Base-by-base conservation (phyloP, 2,113 vertebrate species). In the Camelus dromedarius region DNA sequence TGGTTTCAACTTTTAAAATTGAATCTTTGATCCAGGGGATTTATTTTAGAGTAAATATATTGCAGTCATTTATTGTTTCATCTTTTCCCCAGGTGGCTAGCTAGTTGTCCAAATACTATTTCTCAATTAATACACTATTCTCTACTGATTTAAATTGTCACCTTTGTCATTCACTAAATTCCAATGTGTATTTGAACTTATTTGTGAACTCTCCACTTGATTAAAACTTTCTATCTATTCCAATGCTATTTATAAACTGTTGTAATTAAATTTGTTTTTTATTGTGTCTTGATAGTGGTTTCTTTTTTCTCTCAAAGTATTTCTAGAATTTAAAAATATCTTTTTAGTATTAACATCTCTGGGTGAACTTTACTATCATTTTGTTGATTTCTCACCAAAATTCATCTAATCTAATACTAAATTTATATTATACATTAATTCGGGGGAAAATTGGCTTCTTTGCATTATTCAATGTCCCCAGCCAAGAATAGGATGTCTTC, bases 121-220 rank as follows among this genome's bases (percentile, higher is more conserved):
- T 75, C n/a, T 79, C 12, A 20, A 30, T 79, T 50, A 67, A 54
- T 42, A 83, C 12, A 82, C 12, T 90, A 54, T 60, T 90, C 1
- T 87, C 20, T 77, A 46, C 2, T 28, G 14, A 81, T 75, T 94
- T 94, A 14, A 96, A 66, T 94, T 12, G 46, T 72, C 1, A 75
- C 54, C 38, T 50, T 69, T 96, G 4, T 46, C 72, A 85, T 92
- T 95, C 5, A 76, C 42, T 76, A 81, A 60, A 72, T 91, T 94
- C 24, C 8, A 50, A 12, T 46, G n/a, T 72, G 8, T 54, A 24
- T 28, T 88, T 87, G 54, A 87, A 70, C 24, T 66, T 79, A 81
- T 26, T 91, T 97, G 28, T 95, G 18, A 13, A 62, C 6, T 90
- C 15, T 30, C 6, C 2, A 35, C 42, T 56, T 64, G 6, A 3